Base-by-base conservation (phyloP, 1,140 invertebrate species). In the Neotoxoptera formosana region DNA sequence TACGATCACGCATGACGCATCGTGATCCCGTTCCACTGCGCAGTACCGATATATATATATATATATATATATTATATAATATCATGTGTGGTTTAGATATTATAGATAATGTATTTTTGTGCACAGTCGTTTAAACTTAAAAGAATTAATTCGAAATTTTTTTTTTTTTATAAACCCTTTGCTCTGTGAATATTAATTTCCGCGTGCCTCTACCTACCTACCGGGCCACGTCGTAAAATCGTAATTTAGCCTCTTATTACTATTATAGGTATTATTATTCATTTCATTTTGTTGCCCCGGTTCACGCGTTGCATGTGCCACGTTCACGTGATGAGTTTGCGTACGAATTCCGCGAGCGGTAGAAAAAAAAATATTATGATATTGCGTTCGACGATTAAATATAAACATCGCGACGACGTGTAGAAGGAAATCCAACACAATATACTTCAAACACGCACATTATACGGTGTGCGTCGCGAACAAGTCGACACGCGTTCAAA, bases 281-380 rank as follows among this genome's bases (percentile, higher is more conserved):
- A 53, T 51, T 30, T n/a, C n/a, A 89, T 89, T 89, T 47, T 48
- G 23, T 86, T 86, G 48, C 47, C 48, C 30, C 30, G 30, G 56
- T 36, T 60, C 89, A 90, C 89, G 89, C 36, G 53, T 60, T 56
- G 23, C 34, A 67, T 90, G 56, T 67, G 51, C 53, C 34, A 34
- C 89, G 36, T 60, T 90, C 89, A 90, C 89, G 89, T 90, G 89
- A 90, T 90, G 88, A 34, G 30, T 34, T 86, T 7, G 17, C 45
- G 47, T 36, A 48, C 30, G 30, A 48, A 34, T n/a, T 89, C 25
- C 48, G 8, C n/a, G 3, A 53, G 51, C 36, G 11, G 25, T 36
- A 25, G n/a, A 34, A 34, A 90, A 56, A 23, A 56, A 60, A 87
- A 83, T 83, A 76, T 76, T 76, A 76, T 34, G 30, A n/a, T n/a